Evolutionary conservation across 2,113 vertebrate species (phyloP), one percentile per base, ranked within the genome.

Genomic region (Onychorhynchus coronatus): DNA sequence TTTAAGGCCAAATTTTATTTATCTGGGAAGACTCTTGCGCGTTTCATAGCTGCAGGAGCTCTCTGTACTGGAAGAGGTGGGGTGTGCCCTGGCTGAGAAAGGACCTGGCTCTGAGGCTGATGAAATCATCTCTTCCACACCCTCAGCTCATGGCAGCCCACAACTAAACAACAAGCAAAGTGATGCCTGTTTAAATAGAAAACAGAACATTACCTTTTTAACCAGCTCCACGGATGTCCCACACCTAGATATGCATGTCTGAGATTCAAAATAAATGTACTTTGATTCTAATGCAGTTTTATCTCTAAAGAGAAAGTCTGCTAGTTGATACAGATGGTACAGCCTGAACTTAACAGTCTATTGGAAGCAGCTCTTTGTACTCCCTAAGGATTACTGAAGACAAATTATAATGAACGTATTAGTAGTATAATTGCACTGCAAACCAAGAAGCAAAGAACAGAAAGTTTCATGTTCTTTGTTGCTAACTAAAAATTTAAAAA

Each of bases 111-210:
- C 79, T 35, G 41, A 47, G 84, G 80, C 47, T 74, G 72, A 83
- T 94, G 89, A 95, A 93, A 71, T 95, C 86, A 97, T 89, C 86
- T 33, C 55, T 46, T 91, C 93, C 94, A 92, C 95, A 91, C 95
- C 96, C 96, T 88, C 41, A 42, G 72, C 68, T 84, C 79, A 35
- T 24, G 23, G 61, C 85, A 93, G 89, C 47, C 86, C 89, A 56
- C 31, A 66, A 53, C 56, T 44, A 28, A 86, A 59, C 24, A 82
- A 49, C 4, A 27, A 75, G 52, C 28, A 44, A 62, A 93, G 52
- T 3, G 41, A 86, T 74, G 83, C 61, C 65, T 85, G 30, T 67
- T 84, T 12, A 67, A 82, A 68, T 2, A 2, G 39, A 75, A 87
- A 83, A 53, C 14, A 63, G 25, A 67, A 13, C 10, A 65, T 41